Evolutionary conservation across 2,797 vertebrate genomes (phyloP).

Genomic region (Meriones psammophilus): DNA sequence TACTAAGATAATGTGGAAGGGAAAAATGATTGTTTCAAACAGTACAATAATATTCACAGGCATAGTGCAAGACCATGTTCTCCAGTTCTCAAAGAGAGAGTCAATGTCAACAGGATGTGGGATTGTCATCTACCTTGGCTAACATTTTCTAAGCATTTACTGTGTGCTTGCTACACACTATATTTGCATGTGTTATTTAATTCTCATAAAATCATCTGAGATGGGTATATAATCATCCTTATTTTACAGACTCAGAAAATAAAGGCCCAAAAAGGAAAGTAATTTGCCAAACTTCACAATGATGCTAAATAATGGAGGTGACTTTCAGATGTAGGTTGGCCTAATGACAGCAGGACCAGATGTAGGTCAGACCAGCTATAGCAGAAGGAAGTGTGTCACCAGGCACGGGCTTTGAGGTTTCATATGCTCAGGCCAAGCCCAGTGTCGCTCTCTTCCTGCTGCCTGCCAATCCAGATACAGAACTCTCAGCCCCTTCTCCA

Average conservation of each 20-base stretch:
- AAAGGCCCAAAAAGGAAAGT: constrained; percentile 3
- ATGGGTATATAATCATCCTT: not conserved
- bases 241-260: constrained; percentile 42
- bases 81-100: constrained; percentile 14
- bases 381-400: not conserved
- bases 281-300: not conserved
- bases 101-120: not conserved
- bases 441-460: not conserved
- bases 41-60: not conserved
- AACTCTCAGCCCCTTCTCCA: not conserved
- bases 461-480: not conserved
- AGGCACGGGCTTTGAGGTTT: not conserved
- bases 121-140: not conserved
- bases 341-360: not conserved
- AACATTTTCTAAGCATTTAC: not conserved
- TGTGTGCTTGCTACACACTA: not conserved
- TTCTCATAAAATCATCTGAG: not conserved
- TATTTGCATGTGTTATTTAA: constrained; percentile 49
- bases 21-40: not conserved
- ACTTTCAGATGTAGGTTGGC: not conserved
- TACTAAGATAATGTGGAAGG: not conserved
- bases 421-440: not conserved
- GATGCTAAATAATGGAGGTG: not conserved
- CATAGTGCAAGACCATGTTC: not conserved
- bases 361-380: not conserved